Evolutionary conservation across 2,797 vertebrate genomes (phyloP).

Genomic region (Hozukius guyotensis): DNA sequence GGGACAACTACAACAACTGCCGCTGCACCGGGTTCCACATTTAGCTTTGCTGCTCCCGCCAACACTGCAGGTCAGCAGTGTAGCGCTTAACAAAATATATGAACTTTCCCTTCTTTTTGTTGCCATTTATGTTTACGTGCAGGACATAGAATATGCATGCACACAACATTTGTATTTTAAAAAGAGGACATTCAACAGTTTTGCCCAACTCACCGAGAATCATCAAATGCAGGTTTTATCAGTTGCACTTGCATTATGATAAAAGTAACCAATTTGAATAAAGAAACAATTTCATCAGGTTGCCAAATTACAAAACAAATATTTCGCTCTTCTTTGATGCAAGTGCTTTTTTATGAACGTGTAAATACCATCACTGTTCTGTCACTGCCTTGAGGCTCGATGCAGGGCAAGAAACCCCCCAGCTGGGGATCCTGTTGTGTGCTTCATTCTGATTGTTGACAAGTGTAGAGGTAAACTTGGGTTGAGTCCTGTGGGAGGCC

Average conservation of each 20-base stretch:
- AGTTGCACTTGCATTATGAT: not conserved
- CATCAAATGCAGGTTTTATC: not conserved
- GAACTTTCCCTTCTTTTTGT: not conserved
- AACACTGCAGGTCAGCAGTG: conserved; percentile 84
- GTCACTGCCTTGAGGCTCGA: not conserved
- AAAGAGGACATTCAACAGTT: not conserved
- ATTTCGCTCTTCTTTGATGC: not conserved
- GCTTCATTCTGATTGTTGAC: not conserved
- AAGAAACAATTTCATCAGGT: not conserved
- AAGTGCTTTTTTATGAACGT: not conserved
- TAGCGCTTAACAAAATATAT: not conserved
- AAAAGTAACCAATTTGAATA: not conserved
- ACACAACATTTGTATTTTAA: not conserved
- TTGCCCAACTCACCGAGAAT: not conserved
- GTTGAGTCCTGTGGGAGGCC: not conserved
- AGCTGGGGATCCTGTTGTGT: not conserved
- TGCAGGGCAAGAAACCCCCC: not conserved
- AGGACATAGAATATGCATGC: not conserved
- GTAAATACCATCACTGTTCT: not conserved
- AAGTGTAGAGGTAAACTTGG: not conserved
- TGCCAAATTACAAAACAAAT: not conserved
- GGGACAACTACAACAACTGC: conserved; percentile 89
- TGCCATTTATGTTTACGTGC: not conserved
- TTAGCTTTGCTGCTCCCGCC: conserved; percentile 91
- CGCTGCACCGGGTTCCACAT: conserved; percentile 81